Percentiles rank a stretch among this genome's conserved stretches.
Conservation (phyloP, 1,140 invertebrate genomes). For the Leptopilina clavipes region DNA sequence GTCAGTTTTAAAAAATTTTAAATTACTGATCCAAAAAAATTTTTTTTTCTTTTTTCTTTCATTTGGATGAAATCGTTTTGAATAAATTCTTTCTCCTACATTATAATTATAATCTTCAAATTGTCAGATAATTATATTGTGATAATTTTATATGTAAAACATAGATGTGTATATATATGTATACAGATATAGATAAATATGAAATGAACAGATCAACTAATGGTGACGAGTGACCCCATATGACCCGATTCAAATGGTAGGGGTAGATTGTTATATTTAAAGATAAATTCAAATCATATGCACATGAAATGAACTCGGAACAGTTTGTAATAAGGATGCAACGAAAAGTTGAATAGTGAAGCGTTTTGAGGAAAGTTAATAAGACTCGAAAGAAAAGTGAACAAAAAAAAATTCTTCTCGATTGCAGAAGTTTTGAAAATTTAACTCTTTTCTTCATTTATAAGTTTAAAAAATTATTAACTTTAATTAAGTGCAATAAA, state of each 20-base stretch:
- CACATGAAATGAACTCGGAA: not conserved
- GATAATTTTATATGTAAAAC: not conserved
- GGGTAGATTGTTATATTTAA: conserved; percentile 8
- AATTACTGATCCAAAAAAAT: no score
- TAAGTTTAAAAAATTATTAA: no score
- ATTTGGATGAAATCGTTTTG: no score
- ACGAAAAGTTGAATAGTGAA: conserved; percentile 7
- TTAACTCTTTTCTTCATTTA: no score
- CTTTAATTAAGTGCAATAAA: not conserved
- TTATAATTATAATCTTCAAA: no score
- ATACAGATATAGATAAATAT: not conserved
- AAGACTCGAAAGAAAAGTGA: not conserved
- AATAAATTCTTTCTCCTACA: no score
- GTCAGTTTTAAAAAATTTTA: no score
- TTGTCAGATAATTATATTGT: not conserved
- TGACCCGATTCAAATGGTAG: not conserved
- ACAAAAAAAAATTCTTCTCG: not conserved
- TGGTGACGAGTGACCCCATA: not conserved
- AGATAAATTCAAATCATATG: conserved; percentile 24
- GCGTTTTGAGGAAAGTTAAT: not conserved
- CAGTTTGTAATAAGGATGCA: not conserved
- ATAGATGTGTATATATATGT: not conserved
- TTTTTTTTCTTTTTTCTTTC: no score
- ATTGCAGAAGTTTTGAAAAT: not conserved
- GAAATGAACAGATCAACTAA: not conserved